Evolutionary conservation across 2,888 invertebrate genomes (phyloP), one percentile per base, ranked within the genome.

Genomic region (Ophion slaviceki): DNA sequence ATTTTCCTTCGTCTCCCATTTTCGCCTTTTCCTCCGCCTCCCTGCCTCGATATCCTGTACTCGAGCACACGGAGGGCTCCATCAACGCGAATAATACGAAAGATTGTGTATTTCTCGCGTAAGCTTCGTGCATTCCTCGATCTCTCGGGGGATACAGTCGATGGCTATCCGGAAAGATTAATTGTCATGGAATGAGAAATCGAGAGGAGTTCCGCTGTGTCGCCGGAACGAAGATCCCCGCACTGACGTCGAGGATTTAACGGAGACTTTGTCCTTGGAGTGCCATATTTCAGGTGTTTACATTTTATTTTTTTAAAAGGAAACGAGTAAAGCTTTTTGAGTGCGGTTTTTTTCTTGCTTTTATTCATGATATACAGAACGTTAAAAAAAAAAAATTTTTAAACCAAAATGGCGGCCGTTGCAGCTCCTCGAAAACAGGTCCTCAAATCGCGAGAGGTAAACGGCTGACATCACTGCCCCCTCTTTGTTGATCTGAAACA

Each of bases 41-140:
- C 59, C 11, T 5, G n/a, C 40, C 40, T 68, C 40, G 11, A 14
- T n/a, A 4, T 8, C n/a, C 57, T 28, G 14, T 71, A 71, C 40
- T 45, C 77, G 10, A 2, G 24, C 45, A n/a, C 78, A 10, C 24
- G n/a, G 62, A 57, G 32, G n/a, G 47, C 40, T n/a, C 62, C 47
- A 72, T 80, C 74, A 66, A 61, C 61, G 24, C 61, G 40, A 75
- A 81, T 80, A 66, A 70, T 80, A 71, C 71, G 36, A 28, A n/a
- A 14, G 20, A 71, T 80, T 47, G 47, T 71, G 11, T 32, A 36
- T 40, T 20, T 61, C 59, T 8, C 59, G 20, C 72, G 57, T 36
- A 59, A 28, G 40, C 74, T 61, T 75, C 24, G 53, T 20, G 61
- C 61, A 45, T 76, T 32, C 11, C 62, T 66, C 53, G 47, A 76